Conservation (phyloP, 2,797 vertebrate species). For the Valencia hispanica region DNA sequence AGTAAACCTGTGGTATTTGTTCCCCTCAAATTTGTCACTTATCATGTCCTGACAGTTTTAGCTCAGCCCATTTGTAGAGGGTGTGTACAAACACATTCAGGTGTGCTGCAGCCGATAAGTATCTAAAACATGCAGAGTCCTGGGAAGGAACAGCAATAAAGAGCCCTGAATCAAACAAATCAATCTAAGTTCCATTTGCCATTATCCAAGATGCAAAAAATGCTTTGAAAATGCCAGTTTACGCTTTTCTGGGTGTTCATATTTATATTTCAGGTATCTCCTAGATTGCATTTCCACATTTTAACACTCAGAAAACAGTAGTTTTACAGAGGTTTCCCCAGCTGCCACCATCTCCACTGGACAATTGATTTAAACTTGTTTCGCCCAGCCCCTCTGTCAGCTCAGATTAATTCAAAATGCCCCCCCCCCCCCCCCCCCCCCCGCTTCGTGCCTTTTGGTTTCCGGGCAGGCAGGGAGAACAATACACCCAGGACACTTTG, state of each 20-base stretch:
- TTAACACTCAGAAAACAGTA: background rate
- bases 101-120: too few species aligned
- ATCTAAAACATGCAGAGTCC: background rate
- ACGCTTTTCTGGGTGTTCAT: background rate
- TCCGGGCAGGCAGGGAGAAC: background rate
- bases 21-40: too few species aligned
- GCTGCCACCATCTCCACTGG: background rate
- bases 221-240: background rate
- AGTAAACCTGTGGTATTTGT: too few species aligned
- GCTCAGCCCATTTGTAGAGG: too few species aligned
- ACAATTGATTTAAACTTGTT: background rate
- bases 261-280: background rate
- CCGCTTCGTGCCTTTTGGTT: background rate
- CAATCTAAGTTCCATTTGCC: background rate
- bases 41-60: too few species aligned
- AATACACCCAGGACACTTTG: background rate
- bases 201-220: background rate
- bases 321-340: background rate
- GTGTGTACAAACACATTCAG: too few species aligned
- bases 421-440: too few species aligned
- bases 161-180: background rate
- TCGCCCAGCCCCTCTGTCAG: background rate
- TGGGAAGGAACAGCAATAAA: background rate
- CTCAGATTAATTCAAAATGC: background rate
- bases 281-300: background rate